phyloP scores from a whole-genome alignment of 2,888 invertebrate species.

The Napeogenes inachia region DNA sequence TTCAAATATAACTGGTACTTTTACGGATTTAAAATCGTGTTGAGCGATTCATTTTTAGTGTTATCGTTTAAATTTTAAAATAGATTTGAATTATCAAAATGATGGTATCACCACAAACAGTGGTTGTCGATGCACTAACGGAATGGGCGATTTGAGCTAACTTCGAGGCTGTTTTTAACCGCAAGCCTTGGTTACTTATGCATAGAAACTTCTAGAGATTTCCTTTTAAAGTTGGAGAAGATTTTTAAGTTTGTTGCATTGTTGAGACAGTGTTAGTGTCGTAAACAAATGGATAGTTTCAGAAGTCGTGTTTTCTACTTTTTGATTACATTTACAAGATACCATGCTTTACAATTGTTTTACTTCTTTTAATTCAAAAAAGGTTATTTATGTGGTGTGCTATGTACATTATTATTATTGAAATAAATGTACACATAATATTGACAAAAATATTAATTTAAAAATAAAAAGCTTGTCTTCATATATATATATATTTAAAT shows the following conservation, averaged over 20 bases:
- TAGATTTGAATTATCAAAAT: not conserved
- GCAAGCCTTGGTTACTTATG: slow-evolving; percentile 39
- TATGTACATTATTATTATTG: no score
- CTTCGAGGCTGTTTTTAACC: slow-evolving; percentile 40
- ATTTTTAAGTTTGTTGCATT: slow-evolving; percentile 32
- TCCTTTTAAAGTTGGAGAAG: slow-evolving; percentile 33
- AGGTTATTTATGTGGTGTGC: no score
- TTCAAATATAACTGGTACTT: no score
- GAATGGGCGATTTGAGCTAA: slow-evolving; percentile 49
- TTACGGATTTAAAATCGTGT: no score
- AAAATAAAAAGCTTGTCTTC: no score
- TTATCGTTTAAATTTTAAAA: not conserved
- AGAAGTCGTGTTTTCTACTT: not conserved
- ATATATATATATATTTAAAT: no score
- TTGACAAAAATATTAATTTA: no score
- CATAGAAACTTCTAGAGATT: slow-evolving; percentile 40
- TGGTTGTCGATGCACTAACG: slow-evolving; percentile 46
- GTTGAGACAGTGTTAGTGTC: slow-evolving; percentile 28
- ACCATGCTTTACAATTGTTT: not conserved
- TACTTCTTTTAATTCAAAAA: no score
- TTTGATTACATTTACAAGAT: not conserved
- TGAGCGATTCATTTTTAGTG: no score
- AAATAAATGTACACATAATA: no score
- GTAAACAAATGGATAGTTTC: slow-evolving; percentile 26
- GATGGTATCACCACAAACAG: slow-evolving; percentile 24